Evolutionary conservation across 2,797 vertebrate genomes (phyloP).

Genomic region (Argentina silus): DNA sequence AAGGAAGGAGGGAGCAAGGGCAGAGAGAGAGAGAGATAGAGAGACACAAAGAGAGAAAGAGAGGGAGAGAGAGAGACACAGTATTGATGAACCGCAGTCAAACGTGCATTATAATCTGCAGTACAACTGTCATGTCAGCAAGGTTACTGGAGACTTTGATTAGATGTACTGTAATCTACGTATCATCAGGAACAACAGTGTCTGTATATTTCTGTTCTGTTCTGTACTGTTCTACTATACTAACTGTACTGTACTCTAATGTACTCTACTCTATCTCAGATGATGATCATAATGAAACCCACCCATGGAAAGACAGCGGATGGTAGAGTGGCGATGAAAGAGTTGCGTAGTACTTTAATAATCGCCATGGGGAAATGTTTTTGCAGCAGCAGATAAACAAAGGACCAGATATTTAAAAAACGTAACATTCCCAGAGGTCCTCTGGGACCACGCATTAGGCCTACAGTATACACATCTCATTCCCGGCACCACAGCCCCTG

Average conservation of each 20-base stretch:
- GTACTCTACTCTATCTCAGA: neutral
- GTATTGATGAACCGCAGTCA: neutral
- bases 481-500: too few relatives aligned
- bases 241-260: neutral
- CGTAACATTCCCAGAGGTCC: too few relatives aligned
- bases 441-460: too few relatives aligned
- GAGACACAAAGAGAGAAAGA: too few relatives aligned
- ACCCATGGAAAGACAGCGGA: neutral
- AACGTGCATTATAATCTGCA: slow-evolving; percentile 1
- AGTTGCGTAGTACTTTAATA: too few relatives aligned
- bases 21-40: neutral
- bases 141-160: neutral
- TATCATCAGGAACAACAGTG: neutral
- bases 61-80: neutral
- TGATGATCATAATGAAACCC: neutral
- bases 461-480: too few relatives aligned
- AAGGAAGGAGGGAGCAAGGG: neutral
- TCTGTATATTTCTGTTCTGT: neutral
- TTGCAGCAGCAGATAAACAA: too few relatives aligned
- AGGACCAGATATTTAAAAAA: too few relatives aligned
- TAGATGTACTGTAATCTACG: neutral
- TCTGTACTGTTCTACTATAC: neutral
- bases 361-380: too few relatives aligned
- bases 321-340: too few relatives aligned
- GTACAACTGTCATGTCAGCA: neutral